Percentiles rank a stretch among this genome's conserved stretches.
phyloP scores from a whole-genome alignment of 2,113 vertebrate genomes.

The Oenanthe melanoleuca region DNA sequence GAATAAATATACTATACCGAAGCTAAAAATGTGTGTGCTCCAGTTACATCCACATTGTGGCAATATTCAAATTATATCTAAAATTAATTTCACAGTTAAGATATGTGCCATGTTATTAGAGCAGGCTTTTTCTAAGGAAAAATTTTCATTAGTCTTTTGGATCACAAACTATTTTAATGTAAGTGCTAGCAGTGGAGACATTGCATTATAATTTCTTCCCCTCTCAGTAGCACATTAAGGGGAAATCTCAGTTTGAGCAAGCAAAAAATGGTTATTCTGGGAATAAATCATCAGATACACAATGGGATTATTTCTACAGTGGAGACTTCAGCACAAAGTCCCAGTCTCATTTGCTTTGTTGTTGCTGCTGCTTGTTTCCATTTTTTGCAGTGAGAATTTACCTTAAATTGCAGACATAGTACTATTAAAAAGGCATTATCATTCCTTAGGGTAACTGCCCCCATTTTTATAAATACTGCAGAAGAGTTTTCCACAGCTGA shows the following conservation, averaged over 20 bases:
- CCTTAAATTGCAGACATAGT: not conserved
- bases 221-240: not conserved
- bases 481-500: not conserved
- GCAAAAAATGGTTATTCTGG: not conserved
- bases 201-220: not conserved
- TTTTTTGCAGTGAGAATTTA: not conserved
- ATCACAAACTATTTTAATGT: not conserved
- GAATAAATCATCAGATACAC: not conserved
- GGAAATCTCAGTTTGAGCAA: not conserved
- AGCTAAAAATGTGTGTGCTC: not conserved
- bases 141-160: not conserved
- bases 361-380: not conserved
- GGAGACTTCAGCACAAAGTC: not conserved
- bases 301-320: not conserved
- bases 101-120: not conserved
- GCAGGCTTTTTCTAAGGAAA: not conserved
- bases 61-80: not conserved
- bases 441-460: not conserved
- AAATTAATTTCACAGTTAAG: not conserved
- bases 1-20: not conserved
- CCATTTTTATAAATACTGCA: not conserved
- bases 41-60: not conserved
- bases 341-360: not conserved
- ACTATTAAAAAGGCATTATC: not conserved
- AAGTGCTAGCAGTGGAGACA: not conserved